Evolutionary conservation across 2,797 vertebrate genomes (phyloP).

Genomic region (Anableps anableps): DNA sequence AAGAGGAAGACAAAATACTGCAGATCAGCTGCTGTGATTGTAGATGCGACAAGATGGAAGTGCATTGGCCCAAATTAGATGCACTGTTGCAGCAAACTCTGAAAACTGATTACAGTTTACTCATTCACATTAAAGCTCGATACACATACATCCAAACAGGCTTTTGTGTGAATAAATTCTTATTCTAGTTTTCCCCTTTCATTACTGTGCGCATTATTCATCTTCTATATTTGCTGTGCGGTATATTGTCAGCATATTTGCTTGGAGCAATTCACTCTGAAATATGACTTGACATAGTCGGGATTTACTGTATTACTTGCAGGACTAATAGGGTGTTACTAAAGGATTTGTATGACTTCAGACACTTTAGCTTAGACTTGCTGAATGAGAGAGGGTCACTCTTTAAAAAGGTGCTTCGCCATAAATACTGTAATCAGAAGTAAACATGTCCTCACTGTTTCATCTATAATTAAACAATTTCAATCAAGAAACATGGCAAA

Average conservation of each 20-base stretch:
- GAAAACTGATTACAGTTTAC: conserved; percentile 58
- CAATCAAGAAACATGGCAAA: conserved; percentile 17
- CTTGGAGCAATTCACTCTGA: conserved; percentile 38
- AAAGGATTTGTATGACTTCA: conserved; percentile 65
- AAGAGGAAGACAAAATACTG: conserved; percentile 47
- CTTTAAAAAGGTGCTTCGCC: conserved; percentile 40
- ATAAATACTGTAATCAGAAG: conserved; percentile 31
- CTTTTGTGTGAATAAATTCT: conserved; percentile 52
- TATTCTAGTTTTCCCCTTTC: conserved; percentile 49
- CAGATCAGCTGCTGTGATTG: conserved; percentile 53
- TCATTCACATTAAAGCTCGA: conserved; percentile 48
- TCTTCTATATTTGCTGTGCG: conserved; percentile 47
- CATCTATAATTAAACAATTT: conserved; percentile 5
- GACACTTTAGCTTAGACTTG: conserved; percentile 59
- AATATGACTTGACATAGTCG: conserved; percentile 62
- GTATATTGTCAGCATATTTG: conserved; percentile 71
- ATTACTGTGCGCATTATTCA: conserved; percentile 60
- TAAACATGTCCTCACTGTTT: conserved; percentile 30
- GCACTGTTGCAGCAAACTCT: conserved; percentile 38
- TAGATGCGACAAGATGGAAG: conserved; percentile 37
- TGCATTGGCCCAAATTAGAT: conserved; percentile 47
- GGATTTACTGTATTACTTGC: conserved; percentile 52
- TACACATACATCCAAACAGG: conserved; percentile 40
- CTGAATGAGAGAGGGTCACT: conserved; percentile 41
- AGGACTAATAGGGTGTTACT: conserved; percentile 68